Conservation (phyloP, 2,888 invertebrate species). For the Catocala nupta region DNA sequence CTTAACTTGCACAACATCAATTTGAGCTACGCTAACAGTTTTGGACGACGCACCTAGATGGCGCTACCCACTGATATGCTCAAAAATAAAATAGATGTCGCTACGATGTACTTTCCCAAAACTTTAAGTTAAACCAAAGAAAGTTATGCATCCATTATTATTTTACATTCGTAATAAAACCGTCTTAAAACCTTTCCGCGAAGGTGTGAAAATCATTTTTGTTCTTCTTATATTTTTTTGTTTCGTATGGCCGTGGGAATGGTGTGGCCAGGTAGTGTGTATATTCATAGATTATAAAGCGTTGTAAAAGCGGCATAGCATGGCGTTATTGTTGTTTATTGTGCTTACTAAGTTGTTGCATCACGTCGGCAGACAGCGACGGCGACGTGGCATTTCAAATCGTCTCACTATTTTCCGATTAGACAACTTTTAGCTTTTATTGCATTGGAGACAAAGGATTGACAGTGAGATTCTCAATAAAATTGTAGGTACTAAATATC, state of each 20-base stretch:
- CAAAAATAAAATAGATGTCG: slow-evolving; percentile 64
- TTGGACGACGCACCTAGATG: slow-evolving; percentile 20
- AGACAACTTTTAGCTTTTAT: slow-evolving; percentile 16
- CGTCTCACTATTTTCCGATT: slow-evolving; percentile 36
- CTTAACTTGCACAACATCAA: too few species aligned
- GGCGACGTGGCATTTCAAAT: slow-evolving; percentile 51
- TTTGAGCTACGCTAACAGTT: too few species aligned
- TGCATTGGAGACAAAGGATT: slow-evolving; percentile 3
- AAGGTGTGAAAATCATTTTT: slow-evolving; percentile 86
- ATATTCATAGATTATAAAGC: slow-evolving; percentile 62
- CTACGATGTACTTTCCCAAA: slow-evolving; percentile 43
- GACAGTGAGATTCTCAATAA: too few species aligned
- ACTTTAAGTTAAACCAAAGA: slow-evolving; percentile 57
- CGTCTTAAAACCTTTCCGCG: slow-evolving; percentile 77
- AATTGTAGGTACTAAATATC: too few species aligned
- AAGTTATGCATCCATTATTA: slow-evolving; percentile 79
- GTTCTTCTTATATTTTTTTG: slow-evolving; percentile 71
- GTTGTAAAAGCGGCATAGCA: slow-evolving; percentile 59
- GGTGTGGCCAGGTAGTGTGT: slow-evolving; percentile 64
- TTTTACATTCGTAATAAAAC: slow-evolving; percentile 82
- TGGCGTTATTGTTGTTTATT: slow-evolving; percentile 55
- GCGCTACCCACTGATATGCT: slow-evolving; percentile 11
- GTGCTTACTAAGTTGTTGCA: slow-evolving; percentile 50
- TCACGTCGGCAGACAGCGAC: slow-evolving; percentile 43
- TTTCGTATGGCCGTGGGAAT: slow-evolving; percentile 78